Base-by-base conservation (phyloP, 1,140 invertebrate genomes). In the Panulirus ornatus region DNA sequence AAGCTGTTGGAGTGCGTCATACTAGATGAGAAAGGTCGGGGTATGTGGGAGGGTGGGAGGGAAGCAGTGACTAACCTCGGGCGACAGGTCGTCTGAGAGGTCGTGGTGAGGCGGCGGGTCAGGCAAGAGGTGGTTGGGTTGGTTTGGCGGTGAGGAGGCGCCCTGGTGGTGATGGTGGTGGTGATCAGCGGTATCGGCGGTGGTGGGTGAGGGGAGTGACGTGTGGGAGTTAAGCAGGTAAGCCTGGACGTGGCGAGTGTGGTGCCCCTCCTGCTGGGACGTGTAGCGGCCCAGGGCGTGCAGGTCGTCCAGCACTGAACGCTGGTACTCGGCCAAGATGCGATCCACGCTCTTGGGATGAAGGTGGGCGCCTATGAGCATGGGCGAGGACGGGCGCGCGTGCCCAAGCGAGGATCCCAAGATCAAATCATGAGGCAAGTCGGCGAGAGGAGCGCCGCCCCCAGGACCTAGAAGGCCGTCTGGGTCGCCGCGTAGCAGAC, bases 401-500 rank as follows among this genome's bases (percentile, higher is more conserved):
- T 89, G 79, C 36, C 88, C 88, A 30, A 89, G 70, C n/a, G 88
- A 89, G 3, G 88, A 83, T 3, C 88, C 88, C 66, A 89, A 47
- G 44, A 89, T 89, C 19, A 89, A 81, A 47, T 89, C 88, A 83
- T 83, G 78, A 44, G 88, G 88, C 11, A 89, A 44, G 66, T 89
- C 79, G 42, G 66, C 79, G 8, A 89, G 42, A 8, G 88, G 79
- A 9, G 79, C 66, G 44, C 30, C n/a, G 19, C 81, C 70, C 63
- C 42, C 54, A 16, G 66, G 34, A n/a, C 88, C 79, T 36, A 91
- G 22, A n/a, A 92, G 63, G 22, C 54, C 71, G 86, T 89, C 96
- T 0, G 96, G 95, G 93, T 97, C 96, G 0, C 96, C 95, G 92
- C 97, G 95, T 19, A 98, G 93, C 6, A 97, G 94, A 93, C 97